Conservation (phyloP, 53 echinoderm and acorn worm genomes). For the Astropecten irregularis region DNA sequence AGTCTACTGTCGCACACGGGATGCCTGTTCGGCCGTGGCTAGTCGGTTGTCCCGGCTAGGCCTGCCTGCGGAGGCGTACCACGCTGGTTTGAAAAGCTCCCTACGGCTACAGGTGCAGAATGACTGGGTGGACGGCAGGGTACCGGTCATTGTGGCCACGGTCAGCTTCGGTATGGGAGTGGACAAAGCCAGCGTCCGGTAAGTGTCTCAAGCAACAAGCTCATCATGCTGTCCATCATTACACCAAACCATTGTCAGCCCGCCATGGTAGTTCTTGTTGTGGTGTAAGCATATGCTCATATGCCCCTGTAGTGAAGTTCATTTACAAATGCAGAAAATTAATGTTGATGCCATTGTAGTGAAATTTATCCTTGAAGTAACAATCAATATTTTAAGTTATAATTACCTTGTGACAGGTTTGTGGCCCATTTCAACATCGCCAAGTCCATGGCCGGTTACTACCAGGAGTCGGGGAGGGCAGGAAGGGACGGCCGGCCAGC, state of each 20-base stretch:
- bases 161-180: slow-evolving; percentile 99
- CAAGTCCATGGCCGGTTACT: slow-evolving; percentile 97
- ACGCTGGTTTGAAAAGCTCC: slow-evolving; percentile 83
- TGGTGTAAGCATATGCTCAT: no score
- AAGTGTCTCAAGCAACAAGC: not conserved
- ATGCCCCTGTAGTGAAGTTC: no score
- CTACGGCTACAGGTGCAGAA: slow-evolving; percentile 80
- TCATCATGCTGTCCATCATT: no score
- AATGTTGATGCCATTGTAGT: no score
- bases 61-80: slow-evolving; percentile 76
- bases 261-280: no score
- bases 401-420: no score
- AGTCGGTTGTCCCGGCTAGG: slow-evolving; percentile 69
- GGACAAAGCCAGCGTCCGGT: slow-evolving; percentile 98
- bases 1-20: slow-evolving; percentile 85
- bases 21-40: slow-evolving; percentile 82
- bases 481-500: slow-evolving; percentile 86
- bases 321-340: no score
- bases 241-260: no score
- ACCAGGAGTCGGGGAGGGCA: slow-evolving; percentile 93
- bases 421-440: slow-evolving; percentile 91
- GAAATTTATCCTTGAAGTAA: no score
- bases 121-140: slow-evolving; percentile 92
- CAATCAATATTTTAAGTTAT: no score
- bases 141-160: slow-evolving; percentile 95